Evolutionary conservation across 2,888 invertebrate species (phyloP), one percentile per base, ranked within the genome.

Genomic region (Meteorus colon): DNA sequence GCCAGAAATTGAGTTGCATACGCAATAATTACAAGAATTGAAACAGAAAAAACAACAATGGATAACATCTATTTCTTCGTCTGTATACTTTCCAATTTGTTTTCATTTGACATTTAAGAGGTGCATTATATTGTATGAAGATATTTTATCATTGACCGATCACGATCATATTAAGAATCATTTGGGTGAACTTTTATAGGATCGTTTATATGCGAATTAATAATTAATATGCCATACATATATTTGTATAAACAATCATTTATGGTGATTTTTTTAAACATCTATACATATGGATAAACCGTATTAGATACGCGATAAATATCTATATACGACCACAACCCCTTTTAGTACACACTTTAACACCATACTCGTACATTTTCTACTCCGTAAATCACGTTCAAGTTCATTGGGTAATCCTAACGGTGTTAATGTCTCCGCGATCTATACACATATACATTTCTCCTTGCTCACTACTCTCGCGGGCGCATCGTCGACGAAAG

Each of bases 371-470:
- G 63, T 55, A 65, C 14, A 63, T 63, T 29, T 60, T 24, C 74
- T 19, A 75, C 16, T 82, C 81, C 80, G 84, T 87, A 88, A 88
- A 88, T 87, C 86, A 86, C 86, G 84, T 85, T 85, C 85, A 84
- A 87, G 87, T 88, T 88, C 86, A 87, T 88, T 85, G 86, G 84
- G 87, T 89, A 88, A 89, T 89, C 88, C 88, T 31, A 75, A 60
- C 80, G 84, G 87, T 87, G 88, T 89, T 89, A 88, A 89, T 87
- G 86, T 85, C 83, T 84, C 83, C 83, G 19, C 19, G 55, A 19
- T 55, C 6, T 55, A 55, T 55, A 55, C 10, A 55, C 10, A 55
- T 24, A 55, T 19, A 19, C 14, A 41, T 68, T 78, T 62, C 10
- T 37, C 37, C 65, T 41, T 24, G 37, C 41, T 37, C 37, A 24